Evolutionary conservation across 2,888 invertebrate genomes (phyloP), one percentile per base, ranked within the genome.

Genomic region (Ptycholaimellus sp.): DNA sequence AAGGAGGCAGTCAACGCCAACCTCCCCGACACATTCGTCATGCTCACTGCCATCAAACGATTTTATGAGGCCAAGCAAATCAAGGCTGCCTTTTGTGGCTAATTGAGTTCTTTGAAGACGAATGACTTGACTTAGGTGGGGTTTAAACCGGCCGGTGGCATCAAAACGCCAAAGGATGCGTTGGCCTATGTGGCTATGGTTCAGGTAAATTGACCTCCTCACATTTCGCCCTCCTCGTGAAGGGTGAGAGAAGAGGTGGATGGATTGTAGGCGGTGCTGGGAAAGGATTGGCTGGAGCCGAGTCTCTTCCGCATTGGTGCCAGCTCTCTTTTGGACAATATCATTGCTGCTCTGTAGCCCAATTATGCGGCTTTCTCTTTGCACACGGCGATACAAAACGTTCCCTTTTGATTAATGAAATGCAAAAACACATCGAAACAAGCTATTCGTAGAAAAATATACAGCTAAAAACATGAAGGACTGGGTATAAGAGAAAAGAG

Each of bases 71-170:
- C n/a, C n/a, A n/a, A n/a, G n/a, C n/a, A n/a, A n/a, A n/a, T n/a
- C n/a, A n/a, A n/a, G n/a, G 34, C n/a, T 6, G 23, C 6, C 25
- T 6, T 40, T 25, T 44, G 14, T 18, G 7, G 11, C 18, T n/a
- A 27, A 14, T 6, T 9, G 6, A 28, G 14, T 4, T 14, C 3
- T 40, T 13, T 38, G 19, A 17, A 36, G 4, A 13, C n/a, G n/a
- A 19, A 19, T 37, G 13, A 14, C 21, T 33, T 33, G 22, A 52
- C 55, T 30, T 53, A 80, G 79, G 74, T 93, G 43, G 96, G 96
- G 2, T 70, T 99, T 40, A 99, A 99, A 63, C 87, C 96, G 17
- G 96, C 96, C 17, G 96, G 96, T 14, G 96, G 96, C 7, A 79
- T 96, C 32, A 70, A 76, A 44, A 78, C 77, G 0, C 70, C 74